phyloP scores from a whole-genome alignment of 2,888 invertebrate species.

The Parnassius apollo region DNA sequence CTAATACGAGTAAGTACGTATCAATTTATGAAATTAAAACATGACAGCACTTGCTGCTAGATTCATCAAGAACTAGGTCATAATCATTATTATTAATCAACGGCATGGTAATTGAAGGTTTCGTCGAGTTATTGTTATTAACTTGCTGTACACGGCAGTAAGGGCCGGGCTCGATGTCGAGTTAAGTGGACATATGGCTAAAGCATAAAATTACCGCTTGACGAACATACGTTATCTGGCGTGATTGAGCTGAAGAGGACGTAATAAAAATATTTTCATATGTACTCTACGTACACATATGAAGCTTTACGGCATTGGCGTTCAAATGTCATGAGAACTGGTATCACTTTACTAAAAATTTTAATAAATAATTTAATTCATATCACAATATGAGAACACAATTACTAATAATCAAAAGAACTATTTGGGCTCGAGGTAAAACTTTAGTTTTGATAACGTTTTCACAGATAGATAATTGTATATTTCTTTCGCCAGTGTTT shows the following conservation, averaged over 20 bases:
- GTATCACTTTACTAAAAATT: neutral
- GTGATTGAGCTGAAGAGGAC: conserved; percentile 65
- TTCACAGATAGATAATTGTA: neutral
- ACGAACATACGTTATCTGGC: conserved; percentile 62
- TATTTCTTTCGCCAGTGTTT: too few relatives aligned
- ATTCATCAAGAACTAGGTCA: conserved; percentile 59
- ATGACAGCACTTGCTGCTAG: conserved; percentile 47
- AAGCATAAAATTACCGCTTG: conserved; percentile 59
- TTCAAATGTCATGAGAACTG: conserved; percentile 44
- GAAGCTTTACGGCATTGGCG: conserved; percentile 33
- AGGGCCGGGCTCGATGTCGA: conserved; percentile 7
- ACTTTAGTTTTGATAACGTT: neutral
- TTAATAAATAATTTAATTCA: too few relatives aligned
- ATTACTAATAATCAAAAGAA: neutral
- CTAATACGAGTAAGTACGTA: neutral
- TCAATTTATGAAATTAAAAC: conserved; percentile 34
- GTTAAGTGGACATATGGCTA: conserved; percentile 57
- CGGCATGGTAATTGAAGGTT: conserved; percentile 53
- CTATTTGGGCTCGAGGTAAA: neutral
- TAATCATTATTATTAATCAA: conserved; percentile 68
- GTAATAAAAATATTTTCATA: conserved; percentile 62
- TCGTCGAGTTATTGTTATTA: conserved; percentile 11
- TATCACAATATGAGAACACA: neutral
- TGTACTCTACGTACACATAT: conserved; percentile 37
- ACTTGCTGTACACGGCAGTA: neutral